phyloP scores from a whole-genome alignment of 1,140 invertebrate genomes.

The Colletes gigas region DNA sequence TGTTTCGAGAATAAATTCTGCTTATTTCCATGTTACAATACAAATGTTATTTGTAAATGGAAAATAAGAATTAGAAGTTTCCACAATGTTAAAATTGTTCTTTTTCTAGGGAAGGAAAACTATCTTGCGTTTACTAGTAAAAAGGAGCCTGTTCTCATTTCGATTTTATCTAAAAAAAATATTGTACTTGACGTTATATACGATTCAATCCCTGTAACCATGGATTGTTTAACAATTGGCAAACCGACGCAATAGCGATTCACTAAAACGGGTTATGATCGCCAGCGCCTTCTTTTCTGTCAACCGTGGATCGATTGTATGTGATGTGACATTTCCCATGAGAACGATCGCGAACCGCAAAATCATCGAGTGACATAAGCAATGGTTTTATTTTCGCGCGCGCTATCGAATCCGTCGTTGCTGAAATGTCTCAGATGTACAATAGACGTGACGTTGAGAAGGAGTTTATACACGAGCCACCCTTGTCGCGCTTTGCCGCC shows the following conservation, averaged over 20 bases:
- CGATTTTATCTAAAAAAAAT: no score
- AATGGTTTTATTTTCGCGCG: constrained; percentile 51
- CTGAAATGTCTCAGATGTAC: constrained; percentile 26
- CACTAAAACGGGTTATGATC: constrained; percentile 36
- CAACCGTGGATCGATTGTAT: constrained; percentile 21
- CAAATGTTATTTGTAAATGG: no score
- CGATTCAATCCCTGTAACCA: constrained; percentile 51
- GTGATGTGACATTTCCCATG: constrained; percentile 49
- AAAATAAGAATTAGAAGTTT: no score
- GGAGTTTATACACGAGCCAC: constrained; percentile 14
- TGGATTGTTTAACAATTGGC: constrained; percentile 70
- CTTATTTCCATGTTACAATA: no score
- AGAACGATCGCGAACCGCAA: constrained; percentile 32
- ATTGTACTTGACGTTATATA: no score
- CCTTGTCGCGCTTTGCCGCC: constrained; percentile 41
- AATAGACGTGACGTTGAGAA: background rate
- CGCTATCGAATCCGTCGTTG: constrained; percentile 32
- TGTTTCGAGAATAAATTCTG: no score
- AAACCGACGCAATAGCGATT: constrained; percentile 37
- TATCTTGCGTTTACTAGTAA: no score
- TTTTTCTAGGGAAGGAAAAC: no score
- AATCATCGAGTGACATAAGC: constrained; percentile 46
- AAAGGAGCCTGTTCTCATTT: no score
- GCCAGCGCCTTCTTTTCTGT: constrained; percentile 28
- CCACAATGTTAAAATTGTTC: no score